Percentiles rank a stretch among this genome's conserved stretches.
Evolutionary conservation across 2,888 invertebrate genomes (phyloP).

Genomic region (Apotomis turbidana): DNA sequence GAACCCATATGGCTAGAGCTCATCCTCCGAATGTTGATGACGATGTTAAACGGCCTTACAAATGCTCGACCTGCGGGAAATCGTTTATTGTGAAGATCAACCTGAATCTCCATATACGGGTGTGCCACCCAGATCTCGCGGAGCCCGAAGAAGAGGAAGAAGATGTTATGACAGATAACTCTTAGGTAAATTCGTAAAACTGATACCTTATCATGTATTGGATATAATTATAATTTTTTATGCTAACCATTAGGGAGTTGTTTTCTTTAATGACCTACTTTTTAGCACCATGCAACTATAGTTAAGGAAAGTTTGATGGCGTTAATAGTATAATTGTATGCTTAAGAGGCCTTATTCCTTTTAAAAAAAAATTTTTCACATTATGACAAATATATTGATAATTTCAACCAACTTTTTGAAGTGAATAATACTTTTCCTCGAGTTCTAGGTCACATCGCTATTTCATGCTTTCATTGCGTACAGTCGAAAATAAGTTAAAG

Average conservation of each 20-base stretch:
- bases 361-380: no score
- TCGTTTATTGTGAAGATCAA: constrained; percentile 79
- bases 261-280: constrained; percentile 42
- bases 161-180: constrained; percentile 78
- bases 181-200: constrained; percentile 57
- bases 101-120: constrained; percentile 75
- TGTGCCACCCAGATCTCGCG: constrained; percentile 76
- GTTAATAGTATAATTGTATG: no score
- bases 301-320: no score
- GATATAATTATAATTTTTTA: constrained; percentile 74
- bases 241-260: constrained; percentile 52
- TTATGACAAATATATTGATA: no score
- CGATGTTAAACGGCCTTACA: constrained; percentile 76
- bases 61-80: constrained; percentile 77
- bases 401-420: no score
- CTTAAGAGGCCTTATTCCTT: no score
- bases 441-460: no score
- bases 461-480: no score
- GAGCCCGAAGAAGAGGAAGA: constrained; percentile 79
- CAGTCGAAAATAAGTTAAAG: no score
- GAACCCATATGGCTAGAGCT: constrained; percentile 72
- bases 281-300: background rate
- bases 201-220: constrained; percentile 58
- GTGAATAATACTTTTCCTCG: no score
- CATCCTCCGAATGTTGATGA: constrained; percentile 71